Percentiles rank a stretch among this genome's conserved stretches.
These are phyloP conservation scores for Onthophagus taurus DNA, from an alignment of 1,140 invertebrate species.

Conservation along the genomic window DNA sequence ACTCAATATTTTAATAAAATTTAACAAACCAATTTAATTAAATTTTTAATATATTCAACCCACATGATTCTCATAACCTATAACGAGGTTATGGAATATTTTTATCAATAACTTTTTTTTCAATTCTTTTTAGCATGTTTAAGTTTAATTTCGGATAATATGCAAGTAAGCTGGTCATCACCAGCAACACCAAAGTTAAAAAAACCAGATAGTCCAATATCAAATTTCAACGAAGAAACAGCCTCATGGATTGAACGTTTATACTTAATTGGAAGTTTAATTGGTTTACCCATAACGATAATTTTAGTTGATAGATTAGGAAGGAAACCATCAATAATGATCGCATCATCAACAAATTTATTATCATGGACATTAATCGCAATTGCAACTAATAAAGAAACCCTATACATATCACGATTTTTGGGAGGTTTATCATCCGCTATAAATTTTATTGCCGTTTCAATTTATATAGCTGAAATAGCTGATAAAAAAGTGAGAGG, in stretches of 20 bases:
- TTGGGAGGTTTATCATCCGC: conserved; percentile 27
- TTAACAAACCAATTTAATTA: too few species aligned
- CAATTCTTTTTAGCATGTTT: neutral
- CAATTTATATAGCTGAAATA: conserved; percentile 34
- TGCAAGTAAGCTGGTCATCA: conserved; percentile 45
- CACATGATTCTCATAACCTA: too few species aligned
- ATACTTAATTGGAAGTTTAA: conserved; percentile 49
- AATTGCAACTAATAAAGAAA: conserved; percentile 34
- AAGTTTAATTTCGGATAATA: conserved; percentile 13
- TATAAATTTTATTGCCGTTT: conserved; percentile 30
- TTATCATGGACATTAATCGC: conserved; percentile 52
- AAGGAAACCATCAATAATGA: conserved; percentile 48
- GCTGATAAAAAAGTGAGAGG: conserved; percentile 30
- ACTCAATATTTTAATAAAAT: too few species aligned
- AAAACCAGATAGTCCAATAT: conserved; percentile 29
- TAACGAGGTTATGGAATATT: too few species aligned
- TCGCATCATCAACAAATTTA: conserved; percentile 47
- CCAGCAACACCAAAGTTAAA: conserved; percentile 43
- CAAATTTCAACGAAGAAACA: conserved; percentile 24
- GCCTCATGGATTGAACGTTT: conserved; percentile 51
- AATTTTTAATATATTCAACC: too few species aligned
- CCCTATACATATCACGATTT: conserved; percentile 43
- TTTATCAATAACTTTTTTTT: neutral
- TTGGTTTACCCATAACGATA: conserved; percentile 46
- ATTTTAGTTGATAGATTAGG: conserved; percentile 51